A percentile compares a stretch with the other conserved stretches of the same genome.
Evolutionary conservation across 2,113 vertebrate species (phyloP).

Genomic region (Solea senegalensis): DNA sequence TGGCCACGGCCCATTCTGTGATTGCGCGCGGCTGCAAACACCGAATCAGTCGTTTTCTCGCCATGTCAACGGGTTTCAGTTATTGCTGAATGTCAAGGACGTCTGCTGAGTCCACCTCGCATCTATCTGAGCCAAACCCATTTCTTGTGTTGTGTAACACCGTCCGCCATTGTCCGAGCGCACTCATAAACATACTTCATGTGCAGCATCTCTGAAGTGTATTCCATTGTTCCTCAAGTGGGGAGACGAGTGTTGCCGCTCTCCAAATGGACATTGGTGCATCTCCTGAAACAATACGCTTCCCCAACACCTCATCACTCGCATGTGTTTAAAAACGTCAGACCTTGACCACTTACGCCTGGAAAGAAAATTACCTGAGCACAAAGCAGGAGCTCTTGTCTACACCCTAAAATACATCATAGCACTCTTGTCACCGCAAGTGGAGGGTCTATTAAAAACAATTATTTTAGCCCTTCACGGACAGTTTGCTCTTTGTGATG

Average conservation of each 20-base stretch:
- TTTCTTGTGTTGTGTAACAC: constrained; percentile 79
- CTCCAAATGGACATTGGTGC: constrained; percentile 73
- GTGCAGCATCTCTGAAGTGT: constrained; percentile 77
- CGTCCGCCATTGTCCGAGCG: constrained; percentile 61
- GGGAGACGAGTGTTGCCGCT: constrained; percentile 71
- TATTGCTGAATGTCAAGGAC: constrained; percentile 76
- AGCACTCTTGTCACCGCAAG: constrained; percentile 76
- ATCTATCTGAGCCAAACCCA: constrained; percentile 61
- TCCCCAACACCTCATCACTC: constrained; percentile 61
- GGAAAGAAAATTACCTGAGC: constrained; percentile 80
- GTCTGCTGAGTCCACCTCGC: constrained; percentile 61
- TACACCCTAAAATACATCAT: constrained; percentile 73
- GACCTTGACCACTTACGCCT: constrained; percentile 79
- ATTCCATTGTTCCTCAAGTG: constrained; percentile 82
- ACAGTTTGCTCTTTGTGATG: constrained; percentile 78
- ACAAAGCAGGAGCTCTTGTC: constrained; percentile 76
- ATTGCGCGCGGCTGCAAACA: constrained; percentile 57
- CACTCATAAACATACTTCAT: constrained; percentile 79
- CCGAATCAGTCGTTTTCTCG: constrained; percentile 59
- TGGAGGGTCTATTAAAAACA: constrained; percentile 80
- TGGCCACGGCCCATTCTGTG: constrained; percentile 41
- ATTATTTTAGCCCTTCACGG: constrained; percentile 80
- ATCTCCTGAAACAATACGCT: constrained; percentile 77
- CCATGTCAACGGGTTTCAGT: constrained; percentile 70
- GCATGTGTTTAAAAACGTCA: constrained; percentile 63